Evolutionary conservation across 1,140 invertebrate genomes (phyloP), one percentile per base, ranked within the genome.

Genomic region (Phocides pigmalion): DNA sequence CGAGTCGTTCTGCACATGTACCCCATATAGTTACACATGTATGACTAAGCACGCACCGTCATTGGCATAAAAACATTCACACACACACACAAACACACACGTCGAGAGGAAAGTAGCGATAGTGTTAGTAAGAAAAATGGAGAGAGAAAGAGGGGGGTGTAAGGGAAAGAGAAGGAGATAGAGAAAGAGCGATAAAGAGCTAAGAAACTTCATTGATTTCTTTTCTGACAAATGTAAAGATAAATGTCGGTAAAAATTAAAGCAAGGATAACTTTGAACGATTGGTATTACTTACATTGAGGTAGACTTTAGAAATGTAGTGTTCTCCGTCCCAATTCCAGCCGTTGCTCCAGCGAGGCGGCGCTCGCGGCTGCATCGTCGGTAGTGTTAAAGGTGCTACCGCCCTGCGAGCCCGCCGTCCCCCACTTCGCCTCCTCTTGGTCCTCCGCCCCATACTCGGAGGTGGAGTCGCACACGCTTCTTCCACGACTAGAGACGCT

Each of bases 251-350:
- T n/a, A 32, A 32, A 11, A 32, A 32, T 1, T 32, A 11, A 11
- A n/a, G 28, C 3, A 22, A 22, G 2, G n/a, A n/a, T n/a, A n/a
- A 22, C 5, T 22, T 3, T 22, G 20, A 46, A 12, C 6, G 41
- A 9, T 9, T n/a, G n/a, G n/a, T n/a, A n/a, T 20, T 15, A 94
- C 94, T 95, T 92, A 98, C 97, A 92, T 96, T 97, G 72, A 98
- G 91, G 92, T 96, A 97, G 71, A 98, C 96, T 93, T 95, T 96
- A 42, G 95, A 95, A 78, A 97, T 93, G 74, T 95, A 96, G 6
- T 96, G 92, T 74, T 97, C 94, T 25, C 97, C 97, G 77, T 97
- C 95, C 96, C 97, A 98, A 51, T 94, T 95, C 97, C 97, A 98
- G 3, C 97, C 97, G 77, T 98, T 98, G 72, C 96, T 97, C 96